Percentiles rank a stretch among this genome's conserved stretches.
Evolutionary conservation across 2,888 invertebrate species (phyloP).

Genomic region (Bimastos eiseni): DNA sequence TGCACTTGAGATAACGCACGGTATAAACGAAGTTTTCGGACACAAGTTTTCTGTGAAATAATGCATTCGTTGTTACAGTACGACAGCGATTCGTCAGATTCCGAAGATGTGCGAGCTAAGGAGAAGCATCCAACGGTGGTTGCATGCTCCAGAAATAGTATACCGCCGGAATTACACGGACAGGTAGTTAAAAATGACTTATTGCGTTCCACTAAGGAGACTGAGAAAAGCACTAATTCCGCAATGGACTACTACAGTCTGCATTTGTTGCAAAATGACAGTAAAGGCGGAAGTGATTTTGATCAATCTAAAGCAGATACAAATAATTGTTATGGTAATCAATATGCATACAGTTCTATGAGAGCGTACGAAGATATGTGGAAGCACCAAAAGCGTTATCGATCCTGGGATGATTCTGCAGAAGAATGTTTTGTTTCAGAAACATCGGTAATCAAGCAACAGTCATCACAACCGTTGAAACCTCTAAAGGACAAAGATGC

Average conservation of each 20-base stretch:
- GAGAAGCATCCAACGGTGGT: no score
- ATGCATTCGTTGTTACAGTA: conserved; percentile 18
- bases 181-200: no score
- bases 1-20: not conserved
- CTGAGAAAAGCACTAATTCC: not conserved
- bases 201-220: not conserved
- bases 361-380: not conserved
- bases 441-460: not conserved
- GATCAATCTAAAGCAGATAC: not conserved
- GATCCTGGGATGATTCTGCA: conserved; percentile 20
- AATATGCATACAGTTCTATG: not conserved
- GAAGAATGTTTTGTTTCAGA: not conserved
- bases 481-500: not conserved
- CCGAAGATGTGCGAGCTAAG: not conserved
- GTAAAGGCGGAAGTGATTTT: not conserved
- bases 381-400: not conserved
- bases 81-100: conserved; percentile 19
- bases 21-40: not conserved
- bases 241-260: conserved; percentile 2
- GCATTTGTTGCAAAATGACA: not conserved
- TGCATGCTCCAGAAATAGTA: no score
- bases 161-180: no score
- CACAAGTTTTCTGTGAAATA: not conserved
- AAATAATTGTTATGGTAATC: not conserved
- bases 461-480: not conserved